Percentiles rank a stretch among this genome's conserved stretches.
Evolutionary conservation across 2,888 invertebrate species (phyloP).

Genomic region (Leptinotarsa rubiginosa): DNA sequence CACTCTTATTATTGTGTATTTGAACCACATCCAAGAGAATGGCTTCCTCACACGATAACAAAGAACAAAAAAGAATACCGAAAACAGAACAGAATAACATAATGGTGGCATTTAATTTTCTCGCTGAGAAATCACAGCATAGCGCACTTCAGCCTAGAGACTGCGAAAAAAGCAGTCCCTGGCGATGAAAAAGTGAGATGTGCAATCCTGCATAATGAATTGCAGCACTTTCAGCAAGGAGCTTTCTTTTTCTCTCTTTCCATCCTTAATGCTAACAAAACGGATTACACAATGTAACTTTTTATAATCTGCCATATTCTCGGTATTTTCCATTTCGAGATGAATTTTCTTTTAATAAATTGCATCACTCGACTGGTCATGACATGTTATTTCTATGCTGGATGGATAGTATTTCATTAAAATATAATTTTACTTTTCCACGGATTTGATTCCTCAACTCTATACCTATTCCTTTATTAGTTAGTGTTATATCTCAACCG

Average conservation of each 20-base stretch:
- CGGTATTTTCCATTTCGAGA: constrained; percentile 24
- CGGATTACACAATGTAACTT: constrained; percentile 38
- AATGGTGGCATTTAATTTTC: constrained; percentile 22
- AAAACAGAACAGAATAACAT: constrained; percentile 19
- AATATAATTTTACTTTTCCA: no score
- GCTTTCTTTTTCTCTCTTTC: constrained; percentile 29
- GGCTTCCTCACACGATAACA: neutral
- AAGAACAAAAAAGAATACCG: neutral
- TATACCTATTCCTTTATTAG: no score
- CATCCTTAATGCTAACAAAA: constrained; percentile 31
- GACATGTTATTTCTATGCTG: no score
- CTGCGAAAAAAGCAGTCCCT: constrained; percentile 20
- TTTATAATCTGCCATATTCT: constrained; percentile 32
- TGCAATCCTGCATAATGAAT: constrained; percentile 43
- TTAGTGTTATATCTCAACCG: no score
- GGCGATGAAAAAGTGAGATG: constrained; percentile 30
- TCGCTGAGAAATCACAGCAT: constrained; percentile 16
- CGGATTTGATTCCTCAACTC: no score
- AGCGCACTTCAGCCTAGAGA: neutral
- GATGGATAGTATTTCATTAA: no score
- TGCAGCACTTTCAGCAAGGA: constrained; percentile 37
- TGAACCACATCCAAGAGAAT: constrained; percentile 3
- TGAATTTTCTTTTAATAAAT: constrained; percentile 19
- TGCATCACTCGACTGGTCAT: neutral
- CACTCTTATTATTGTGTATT: neutral